These are phyloP conservation scores for Phaenicophaeus curvirostris DNA, from an alignment of 2,797 vertebrate species.

Conservation along the genomic window DNA sequence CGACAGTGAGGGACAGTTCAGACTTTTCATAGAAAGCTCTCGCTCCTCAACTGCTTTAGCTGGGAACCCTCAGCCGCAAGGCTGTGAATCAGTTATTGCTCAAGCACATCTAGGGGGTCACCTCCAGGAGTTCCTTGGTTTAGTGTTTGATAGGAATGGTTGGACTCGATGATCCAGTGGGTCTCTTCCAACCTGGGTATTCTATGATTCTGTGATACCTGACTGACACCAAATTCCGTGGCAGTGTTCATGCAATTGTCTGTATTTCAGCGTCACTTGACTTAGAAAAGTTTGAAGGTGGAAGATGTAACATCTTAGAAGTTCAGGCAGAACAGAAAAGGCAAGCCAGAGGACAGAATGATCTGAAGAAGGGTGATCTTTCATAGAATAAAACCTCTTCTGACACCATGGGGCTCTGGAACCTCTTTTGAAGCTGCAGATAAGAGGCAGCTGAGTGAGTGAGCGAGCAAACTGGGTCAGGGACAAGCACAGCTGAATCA, in stretches of 20 bases:
- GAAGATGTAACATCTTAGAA: background rate
- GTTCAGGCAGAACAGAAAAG: background rate
- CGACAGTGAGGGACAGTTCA: background rate
- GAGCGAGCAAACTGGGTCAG: background rate
- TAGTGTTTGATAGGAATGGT: too few species aligned
- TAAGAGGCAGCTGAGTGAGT: background rate
- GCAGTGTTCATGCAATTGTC: background rate
- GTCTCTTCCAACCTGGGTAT: too few species aligned
- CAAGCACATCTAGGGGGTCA: background rate
- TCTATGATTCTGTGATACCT: too few species aligned
- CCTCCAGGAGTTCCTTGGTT: background rate
- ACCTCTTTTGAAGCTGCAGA: conserved; percentile 16
- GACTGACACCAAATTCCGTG: background rate
- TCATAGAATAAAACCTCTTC: background rate
- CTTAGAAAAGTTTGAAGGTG: background rate
- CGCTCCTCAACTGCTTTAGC: background rate
- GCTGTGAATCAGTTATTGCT: background rate
- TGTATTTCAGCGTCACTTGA: background rate
- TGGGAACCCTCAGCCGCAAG: background rate
- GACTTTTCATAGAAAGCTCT: background rate
- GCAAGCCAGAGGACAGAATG: background rate
- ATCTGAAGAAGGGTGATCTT: background rate
- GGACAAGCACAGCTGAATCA: background rate
- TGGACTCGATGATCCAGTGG: too few species aligned
- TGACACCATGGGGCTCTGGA: background rate